Base-by-base conservation (phyloP, 2,888 invertebrate genomes). In the Liposcelis brunnea region DNA sequence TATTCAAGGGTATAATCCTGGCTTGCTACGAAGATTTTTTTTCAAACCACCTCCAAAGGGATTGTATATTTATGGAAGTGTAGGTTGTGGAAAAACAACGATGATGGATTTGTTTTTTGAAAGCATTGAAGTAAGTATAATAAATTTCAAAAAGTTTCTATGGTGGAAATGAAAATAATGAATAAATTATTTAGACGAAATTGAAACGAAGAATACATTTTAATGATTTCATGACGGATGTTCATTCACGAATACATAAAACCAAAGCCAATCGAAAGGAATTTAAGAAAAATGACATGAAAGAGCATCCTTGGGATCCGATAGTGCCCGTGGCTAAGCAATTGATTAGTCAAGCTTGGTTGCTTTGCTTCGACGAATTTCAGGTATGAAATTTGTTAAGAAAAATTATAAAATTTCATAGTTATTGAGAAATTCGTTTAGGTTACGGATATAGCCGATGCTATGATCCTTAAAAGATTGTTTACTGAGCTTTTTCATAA, bases 361-460 rank as follows among this genome's bases (percentile, higher is more conserved):
- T 97, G 21, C 77, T 97, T 49, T 97, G 97, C 64, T 93, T 97
- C 65, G 97, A 97, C 68, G 97, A 95, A 66, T 95, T 95, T 69
- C 94, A 98, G 74, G 93, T 83, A 14, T 14, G 18, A 26, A 2
- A 21, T 14, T 48, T 14, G 14, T 37, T 10, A 33, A 10, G 38
- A 46, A 33, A 14, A 42, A 33, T 7, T 18, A 12, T 38, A 21
- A 45, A 35, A 31, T 36, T 44, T 26, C 32, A 31, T n/a, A 37
- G 2, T 10, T 46, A 11, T 44, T 36, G 33, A 32, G 26, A 36
- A 37, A 18, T 37, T 45, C 42, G 11, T 14, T 42, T 55, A 83
- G 82, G 86, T 93, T 12, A 97, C 97, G 44, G 97, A 98, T 63
- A 93, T 98, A 58, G 98, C 91, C 10, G 98, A 98, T 73, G 98